These are phyloP conservation scores for Sebastes trivittatus DNA, from an alignment of 2,797 vertebrate genomes.

Conservation along the genomic window DNA sequence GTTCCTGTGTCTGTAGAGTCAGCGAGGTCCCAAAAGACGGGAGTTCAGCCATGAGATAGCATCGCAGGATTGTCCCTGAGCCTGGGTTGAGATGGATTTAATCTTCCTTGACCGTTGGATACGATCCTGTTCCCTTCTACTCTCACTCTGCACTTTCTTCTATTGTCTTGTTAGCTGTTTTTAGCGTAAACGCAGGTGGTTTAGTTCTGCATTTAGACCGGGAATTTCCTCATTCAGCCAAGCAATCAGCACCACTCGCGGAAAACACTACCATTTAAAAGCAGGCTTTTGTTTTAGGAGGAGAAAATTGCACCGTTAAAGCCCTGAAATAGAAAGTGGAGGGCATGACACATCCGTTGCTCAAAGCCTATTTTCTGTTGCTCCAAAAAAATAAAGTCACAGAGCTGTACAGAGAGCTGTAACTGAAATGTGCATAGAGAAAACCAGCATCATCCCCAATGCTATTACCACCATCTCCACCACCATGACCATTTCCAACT, in stretches of 20 bases:
- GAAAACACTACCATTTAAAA: constrained; percentile 40
- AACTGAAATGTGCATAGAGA: constrained; percentile 7
- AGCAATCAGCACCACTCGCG: constrained; percentile 10
- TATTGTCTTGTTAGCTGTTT: constrained; percentile 20
- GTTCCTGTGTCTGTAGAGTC: constrained; percentile 53
- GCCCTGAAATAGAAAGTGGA: constrained; percentile 60
- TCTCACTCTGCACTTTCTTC: neutral
- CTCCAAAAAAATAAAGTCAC: constrained; percentile 1
- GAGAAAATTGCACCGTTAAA: constrained; percentile 58
- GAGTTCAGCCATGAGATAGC: constrained; percentile 63
- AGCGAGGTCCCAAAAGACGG: constrained; percentile 43
- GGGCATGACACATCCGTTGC: constrained; percentile 44
- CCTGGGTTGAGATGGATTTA: constrained; percentile 5
- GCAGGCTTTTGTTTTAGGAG: constrained; percentile 61
- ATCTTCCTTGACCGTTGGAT: constrained; percentile 29
- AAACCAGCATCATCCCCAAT: constrained; percentile 7
- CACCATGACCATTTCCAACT: constrained; percentile 4
- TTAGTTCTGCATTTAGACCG: constrained; percentile 32
- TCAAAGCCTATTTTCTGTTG: constrained; percentile 34
- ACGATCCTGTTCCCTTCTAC: neutral
- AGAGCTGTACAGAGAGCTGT: neutral
- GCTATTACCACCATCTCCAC: constrained; percentile 1
- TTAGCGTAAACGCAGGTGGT: constrained; percentile 50
- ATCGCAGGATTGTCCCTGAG: constrained; percentile 22
- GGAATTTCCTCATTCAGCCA: constrained; percentile 26